These are phyloP conservation scores for Mesochorus sp. DNA, from an alignment of 2,888 invertebrate genomes.

Conservation along the genomic window DNA sequence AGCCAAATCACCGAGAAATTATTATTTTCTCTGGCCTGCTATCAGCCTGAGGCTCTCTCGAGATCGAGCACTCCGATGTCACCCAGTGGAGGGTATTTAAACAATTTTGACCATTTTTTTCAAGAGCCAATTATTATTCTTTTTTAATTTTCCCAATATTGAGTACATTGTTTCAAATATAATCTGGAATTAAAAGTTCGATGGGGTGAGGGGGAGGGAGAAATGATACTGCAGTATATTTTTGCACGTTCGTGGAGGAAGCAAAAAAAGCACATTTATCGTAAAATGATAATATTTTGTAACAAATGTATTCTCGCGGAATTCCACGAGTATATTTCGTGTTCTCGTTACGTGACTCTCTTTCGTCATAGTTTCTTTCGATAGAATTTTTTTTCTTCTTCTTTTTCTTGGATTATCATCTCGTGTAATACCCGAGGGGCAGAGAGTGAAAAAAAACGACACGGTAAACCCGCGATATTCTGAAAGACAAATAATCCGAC, in stretches of 20 bases:
- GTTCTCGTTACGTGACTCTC: slow-evolving; percentile 12
- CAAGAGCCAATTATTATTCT: background rate
- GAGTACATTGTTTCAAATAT: slow-evolving; percentile 39
- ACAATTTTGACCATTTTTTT: background rate
- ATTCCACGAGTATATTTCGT: background rate
- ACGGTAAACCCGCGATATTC: background rate
- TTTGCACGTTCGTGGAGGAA: background rate
- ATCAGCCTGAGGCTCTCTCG: slow-evolving; percentile 93
- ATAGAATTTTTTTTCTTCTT: background rate
- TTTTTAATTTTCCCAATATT: slow-evolving; percentile 15
- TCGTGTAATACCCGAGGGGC: background rate
- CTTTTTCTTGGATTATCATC: background rate
- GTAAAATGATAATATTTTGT: slow-evolving; percentile 45
- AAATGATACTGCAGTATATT: slow-evolving; percentile 3
- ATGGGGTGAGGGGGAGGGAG: too few species aligned
- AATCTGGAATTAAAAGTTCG: slow-evolving; percentile 13
- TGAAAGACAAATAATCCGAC: slow-evolving; percentile 16
- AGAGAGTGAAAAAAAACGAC: slow-evolving; percentile 7
- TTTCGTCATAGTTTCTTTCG: slow-evolving; percentile 11
- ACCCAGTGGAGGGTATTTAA: slow-evolving; percentile 84
- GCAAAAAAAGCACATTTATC: slow-evolving; percentile 31
- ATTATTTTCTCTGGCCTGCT: slow-evolving; percentile 91
- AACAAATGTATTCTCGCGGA: slow-evolving; percentile 27
- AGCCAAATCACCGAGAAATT: slow-evolving; percentile 90
- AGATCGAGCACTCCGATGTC: slow-evolving; percentile 93